phyloP scores from a whole-genome alignment of 2,797 vertebrate genomes.

The Pristis pectinata region DNA sequence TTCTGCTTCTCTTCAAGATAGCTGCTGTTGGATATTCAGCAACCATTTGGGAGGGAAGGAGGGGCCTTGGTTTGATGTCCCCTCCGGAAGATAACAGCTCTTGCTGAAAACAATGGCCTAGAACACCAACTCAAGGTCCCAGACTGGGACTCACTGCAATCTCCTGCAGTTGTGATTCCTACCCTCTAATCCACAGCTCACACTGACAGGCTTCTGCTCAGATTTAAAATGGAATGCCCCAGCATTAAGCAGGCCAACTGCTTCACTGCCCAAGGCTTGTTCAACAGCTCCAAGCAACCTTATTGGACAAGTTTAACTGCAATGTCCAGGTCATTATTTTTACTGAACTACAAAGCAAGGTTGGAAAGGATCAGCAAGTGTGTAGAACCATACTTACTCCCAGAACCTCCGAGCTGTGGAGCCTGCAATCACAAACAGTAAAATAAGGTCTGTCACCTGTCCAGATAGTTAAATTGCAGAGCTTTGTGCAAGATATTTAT shows the following conservation, averaged over 20 bases:
- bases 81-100: too few relatives aligned
- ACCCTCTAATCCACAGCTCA: not conserved
- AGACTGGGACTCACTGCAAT: not conserved
- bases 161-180: not conserved
- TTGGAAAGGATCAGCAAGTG: not conserved
- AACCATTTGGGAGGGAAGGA: not conserved
- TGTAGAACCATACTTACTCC: not conserved
- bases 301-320: not conserved
- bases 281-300: not conserved
- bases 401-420: not conserved
- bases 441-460: not conserved
- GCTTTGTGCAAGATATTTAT: slow-evolving; percentile 10
- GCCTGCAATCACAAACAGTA: not conserved
- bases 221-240: not conserved
- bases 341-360: too few relatives aligned
- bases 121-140: not conserved
- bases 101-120: not conserved
- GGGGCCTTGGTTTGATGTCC: not conserved
- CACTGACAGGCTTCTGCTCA: not conserved
- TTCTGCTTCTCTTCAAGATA: not conserved
- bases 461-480: not conserved
- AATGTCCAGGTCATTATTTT: not conserved
- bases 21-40: not conserved
- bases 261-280: not conserved
- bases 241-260: not conserved